Percentiles rank a stretch among this genome's conserved stretches.
Evolutionary conservation across 2,113 vertebrate species (phyloP).

Genomic region (Pygoscelis adeliae): DNA sequence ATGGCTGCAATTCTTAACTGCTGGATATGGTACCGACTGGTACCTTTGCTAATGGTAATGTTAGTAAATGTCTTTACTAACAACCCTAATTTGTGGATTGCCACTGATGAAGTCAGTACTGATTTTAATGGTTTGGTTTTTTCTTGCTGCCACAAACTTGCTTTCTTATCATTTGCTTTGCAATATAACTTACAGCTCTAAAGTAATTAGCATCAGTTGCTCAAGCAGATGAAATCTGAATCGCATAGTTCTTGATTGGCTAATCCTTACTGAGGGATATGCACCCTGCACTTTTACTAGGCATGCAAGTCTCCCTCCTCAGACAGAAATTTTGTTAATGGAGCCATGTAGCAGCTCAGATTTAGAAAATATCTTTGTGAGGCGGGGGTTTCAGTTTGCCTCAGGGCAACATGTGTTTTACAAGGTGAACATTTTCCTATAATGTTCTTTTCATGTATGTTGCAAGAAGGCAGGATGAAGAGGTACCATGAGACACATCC

Average conservation of each 20-base stretch:
- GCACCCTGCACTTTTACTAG: neutral
- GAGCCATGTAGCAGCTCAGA: neutral
- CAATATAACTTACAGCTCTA: neutral
- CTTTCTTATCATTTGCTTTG: neutral
- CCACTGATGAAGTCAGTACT: neutral
- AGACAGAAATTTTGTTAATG: neutral
- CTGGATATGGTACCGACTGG: neutral
- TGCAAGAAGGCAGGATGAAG: neutral
- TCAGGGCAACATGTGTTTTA: neutral
- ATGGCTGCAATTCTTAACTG: neutral
- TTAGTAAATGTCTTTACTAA: neutral
- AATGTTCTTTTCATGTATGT: neutral
- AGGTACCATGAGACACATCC: neutral
- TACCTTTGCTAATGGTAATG: neutral
- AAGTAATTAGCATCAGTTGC: neutral
- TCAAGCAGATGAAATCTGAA: neutral
- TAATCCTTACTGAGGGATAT: neutral
- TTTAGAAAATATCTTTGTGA: neutral
- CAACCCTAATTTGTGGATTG: neutral
- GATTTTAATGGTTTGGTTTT: neutral
- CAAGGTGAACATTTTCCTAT: neutral
- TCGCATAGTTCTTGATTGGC: neutral
- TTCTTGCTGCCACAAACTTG: neutral
- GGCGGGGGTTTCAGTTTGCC: neutral
- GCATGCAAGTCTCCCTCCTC: neutral